phyloP scores from a whole-genome alignment of 2,888 invertebrate genomes.

The Eugnorisma glareosa region DNA sequence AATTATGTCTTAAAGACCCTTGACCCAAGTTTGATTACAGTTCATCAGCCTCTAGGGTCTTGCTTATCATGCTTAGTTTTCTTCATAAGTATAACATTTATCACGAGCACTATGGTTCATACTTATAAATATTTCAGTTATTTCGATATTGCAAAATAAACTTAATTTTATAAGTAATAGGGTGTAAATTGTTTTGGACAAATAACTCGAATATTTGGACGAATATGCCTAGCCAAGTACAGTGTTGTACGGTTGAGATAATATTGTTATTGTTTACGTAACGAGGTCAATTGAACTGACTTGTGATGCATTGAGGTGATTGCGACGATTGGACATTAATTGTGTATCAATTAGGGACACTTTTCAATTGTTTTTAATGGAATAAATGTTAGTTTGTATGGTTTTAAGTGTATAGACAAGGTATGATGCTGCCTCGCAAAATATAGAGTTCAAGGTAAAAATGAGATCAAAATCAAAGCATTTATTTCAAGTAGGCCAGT shows the following conservation, averaged over 20 bases:
- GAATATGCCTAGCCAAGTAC: constrained; percentile 12
- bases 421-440: background rate
- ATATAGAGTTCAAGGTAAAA: no score
- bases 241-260: constrained; percentile 38
- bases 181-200: background rate
- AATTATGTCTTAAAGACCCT: constrained; percentile 3
- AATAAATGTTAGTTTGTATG: constrained; percentile 2
- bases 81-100: background rate
- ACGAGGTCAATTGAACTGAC: constrained; percentile 49
- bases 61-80: constrained; percentile 6
- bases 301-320: constrained; percentile 41
- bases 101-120: constrained; percentile 1
- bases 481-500: no score
- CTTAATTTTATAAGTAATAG: accelerated
- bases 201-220: constrained; percentile 4
- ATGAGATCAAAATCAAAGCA: no score
- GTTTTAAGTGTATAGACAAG: background rate
- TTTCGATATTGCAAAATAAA: background rate
- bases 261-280: constrained; percentile 50
- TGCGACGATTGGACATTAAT: constrained; percentile 10
- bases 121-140: background rate
- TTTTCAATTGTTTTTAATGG: constrained; percentile 45
- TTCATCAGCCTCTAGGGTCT: constrained; percentile 18
- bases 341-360: constrained; percentile 38
- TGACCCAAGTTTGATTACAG: constrained; percentile 31